A percentile compares a stretch with the other conserved stretches of the same genome.
These are phyloP conservation scores for Scophthalmus maximus DNA, from an alignment of 2,113 vertebrate genomes.

Conservation along the genomic window DNA sequence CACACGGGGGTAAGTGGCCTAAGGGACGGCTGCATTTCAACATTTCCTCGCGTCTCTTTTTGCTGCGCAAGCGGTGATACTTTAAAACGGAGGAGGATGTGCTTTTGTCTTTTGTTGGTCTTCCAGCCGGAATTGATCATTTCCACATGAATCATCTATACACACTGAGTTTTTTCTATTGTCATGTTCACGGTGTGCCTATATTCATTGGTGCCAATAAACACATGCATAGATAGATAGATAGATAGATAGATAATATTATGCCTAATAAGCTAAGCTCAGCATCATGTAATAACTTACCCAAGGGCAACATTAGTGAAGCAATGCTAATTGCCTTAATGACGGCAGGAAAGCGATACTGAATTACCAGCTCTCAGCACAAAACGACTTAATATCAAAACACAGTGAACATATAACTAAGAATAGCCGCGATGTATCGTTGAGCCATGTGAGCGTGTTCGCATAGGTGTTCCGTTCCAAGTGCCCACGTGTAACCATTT, in stretches of 20 bases:
- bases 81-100: constrained; percentile 4
- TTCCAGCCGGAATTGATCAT: too few species aligned
- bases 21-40: constrained; percentile 9
- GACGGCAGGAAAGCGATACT: not conserved
- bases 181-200: not conserved
- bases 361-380: not conserved
- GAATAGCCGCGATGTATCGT: not conserved
- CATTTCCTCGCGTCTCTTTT: constrained; percentile 14
- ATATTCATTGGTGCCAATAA: not conserved
- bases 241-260: not conserved
- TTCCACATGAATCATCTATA: too few species aligned
- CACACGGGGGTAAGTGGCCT: constrained; percentile 22
- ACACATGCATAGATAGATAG: not conserved
- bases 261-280: not conserved
- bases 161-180: too few species aligned
- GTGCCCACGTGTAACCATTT: constrained; percentile 21
- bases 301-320: constrained; percentile 1
- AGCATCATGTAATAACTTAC: not conserved
- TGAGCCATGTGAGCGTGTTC: not conserved
- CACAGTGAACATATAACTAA: not conserved
- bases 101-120: constrained; percentile 10
- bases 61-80: not conserved
- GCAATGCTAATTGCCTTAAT: constrained; percentile 24
- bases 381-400: not conserved
- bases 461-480: not conserved